Base-by-base conservation (phyloP, 2,113 vertebrate genomes). In the Festucalex cinctus region DNA sequence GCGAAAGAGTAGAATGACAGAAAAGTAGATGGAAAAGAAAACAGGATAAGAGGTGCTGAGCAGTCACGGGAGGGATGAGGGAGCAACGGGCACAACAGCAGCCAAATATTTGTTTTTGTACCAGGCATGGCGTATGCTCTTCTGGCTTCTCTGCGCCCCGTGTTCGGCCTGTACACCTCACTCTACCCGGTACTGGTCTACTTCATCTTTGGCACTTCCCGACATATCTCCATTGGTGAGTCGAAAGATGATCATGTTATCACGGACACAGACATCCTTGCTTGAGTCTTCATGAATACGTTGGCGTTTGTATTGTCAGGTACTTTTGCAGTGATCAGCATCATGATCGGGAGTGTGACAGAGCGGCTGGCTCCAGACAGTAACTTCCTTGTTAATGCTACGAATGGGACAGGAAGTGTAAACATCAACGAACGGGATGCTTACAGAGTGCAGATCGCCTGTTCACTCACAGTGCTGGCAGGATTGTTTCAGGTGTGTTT, bases 161-260 rank as follows among this genome's bases (percentile, higher is more conserved):
- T 97, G 76, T 94, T 82, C 0, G 96, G 96, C 17, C 93, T 98
- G 70, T 98, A 98, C 72, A 93, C 95, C 2, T 94, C 96, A 39
- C 91, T 98, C 70, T 98, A 92, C 79, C 96, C 96, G 0, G 93
- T 97, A 41, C 90, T 98, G 51, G 48, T 97, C 62, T 98, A 98
- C 82, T 94, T 94, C 85, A 89, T 98, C 78, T 98, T 98, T 0
- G 96, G 95, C 10, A 98, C 96, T 0, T 98, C 96, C 39, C 93
- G 92, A 68, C 96, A 98, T 87, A 92, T 96, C 83, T 98, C 96
- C 0, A 81, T 98, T 79, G 96, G 96, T 97, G 70, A 94, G 93
- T 36, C 19, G 12, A 65, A 48, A 65, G 13, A 12, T 9, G 13
- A 43, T 37, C 4, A 48, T 43, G 20, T 28, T 32, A 66, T 2